phyloP scores from a whole-genome alignment of 2,888 invertebrate genomes.

The Coronaproctus castanopsis region DNA sequence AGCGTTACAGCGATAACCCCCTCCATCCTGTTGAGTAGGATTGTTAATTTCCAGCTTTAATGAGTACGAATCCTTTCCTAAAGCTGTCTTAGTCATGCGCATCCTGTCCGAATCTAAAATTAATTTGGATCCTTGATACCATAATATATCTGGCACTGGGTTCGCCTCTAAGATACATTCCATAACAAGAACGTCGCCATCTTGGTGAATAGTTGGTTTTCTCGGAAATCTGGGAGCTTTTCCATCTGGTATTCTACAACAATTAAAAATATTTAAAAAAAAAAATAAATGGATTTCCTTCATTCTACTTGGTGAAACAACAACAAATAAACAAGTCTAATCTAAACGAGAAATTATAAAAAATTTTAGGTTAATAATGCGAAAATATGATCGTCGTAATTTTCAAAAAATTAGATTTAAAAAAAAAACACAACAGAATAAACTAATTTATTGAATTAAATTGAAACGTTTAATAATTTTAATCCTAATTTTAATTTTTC shows the following conservation, averaged over 20 bases:
- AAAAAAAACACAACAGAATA: no score
- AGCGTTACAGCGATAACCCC: constrained; percentile 97
- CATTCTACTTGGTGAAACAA: no score
- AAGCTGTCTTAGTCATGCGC: constrained; percentile 74
- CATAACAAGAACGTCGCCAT: constrained; percentile 81
- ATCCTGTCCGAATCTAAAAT: constrained; percentile 67
- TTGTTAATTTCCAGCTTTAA: constrained; percentile 84
- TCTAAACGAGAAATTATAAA: background rate
- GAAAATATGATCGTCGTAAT: no score
- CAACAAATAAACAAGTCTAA: background rate
- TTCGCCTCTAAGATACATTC: constrained; percentile 89
- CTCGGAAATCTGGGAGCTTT: constrained; percentile 91
- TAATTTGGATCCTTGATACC: constrained; percentile 78
- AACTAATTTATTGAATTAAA: no score
- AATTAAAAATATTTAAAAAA: background rate
- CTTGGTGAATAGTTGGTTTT: constrained; percentile 88
- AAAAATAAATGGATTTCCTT: no score
- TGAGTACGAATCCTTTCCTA: constrained; percentile 73
- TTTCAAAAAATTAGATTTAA: no score
- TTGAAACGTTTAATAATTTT: no score
- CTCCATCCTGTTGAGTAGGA: constrained; percentile 90
- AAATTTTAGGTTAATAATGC: no score
- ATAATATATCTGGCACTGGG: constrained; percentile 83
- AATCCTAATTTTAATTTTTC: no score
- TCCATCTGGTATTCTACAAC: constrained; percentile 74